Conservation (phyloP, 1,140 invertebrate genomes). For the Drosophila azteca region DNA sequence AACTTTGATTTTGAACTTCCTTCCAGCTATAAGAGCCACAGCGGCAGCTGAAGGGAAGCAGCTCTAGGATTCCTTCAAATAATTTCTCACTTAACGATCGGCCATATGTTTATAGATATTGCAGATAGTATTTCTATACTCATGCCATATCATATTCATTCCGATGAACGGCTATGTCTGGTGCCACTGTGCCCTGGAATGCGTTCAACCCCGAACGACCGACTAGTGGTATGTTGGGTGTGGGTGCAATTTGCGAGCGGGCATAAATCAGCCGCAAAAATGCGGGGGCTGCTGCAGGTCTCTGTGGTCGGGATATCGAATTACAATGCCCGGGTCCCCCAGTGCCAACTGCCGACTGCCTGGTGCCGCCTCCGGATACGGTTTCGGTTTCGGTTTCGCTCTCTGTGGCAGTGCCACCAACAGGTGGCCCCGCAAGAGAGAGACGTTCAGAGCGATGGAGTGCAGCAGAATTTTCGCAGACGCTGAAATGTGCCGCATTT, state of each 20-base stretch:
- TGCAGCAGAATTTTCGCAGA: slow-evolving; percentile 69
- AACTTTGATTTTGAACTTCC: too few relatives aligned
- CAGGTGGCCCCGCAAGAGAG: slow-evolving; percentile 39
- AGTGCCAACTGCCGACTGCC: background rate
- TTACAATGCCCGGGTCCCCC: slow-evolving; percentile 64
- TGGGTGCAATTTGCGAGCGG: slow-evolving; percentile 77
- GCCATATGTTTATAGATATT: too few relatives aligned
- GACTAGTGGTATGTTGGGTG: slow-evolving; percentile 40
- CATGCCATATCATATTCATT: background rate
- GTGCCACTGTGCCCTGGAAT: slow-evolving; percentile 65
- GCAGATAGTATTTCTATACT: background rate
- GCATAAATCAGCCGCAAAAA: slow-evolving; percentile 74
- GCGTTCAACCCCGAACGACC: slow-evolving; percentile 58
- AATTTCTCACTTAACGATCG: too few relatives aligned
- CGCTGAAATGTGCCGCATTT: slow-evolving; percentile 77
- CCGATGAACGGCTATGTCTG: slow-evolving; percentile 1
- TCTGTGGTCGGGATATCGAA: slow-evolving; percentile 57
- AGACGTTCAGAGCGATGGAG: slow-evolving; percentile 26
- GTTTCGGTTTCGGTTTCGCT: slow-evolving; percentile 31
- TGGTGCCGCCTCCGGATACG: too few relatives aligned
- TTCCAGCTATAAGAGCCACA: too few relatives aligned
- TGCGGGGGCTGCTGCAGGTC: slow-evolving; percentile 67
- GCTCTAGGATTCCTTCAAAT: too few relatives aligned
- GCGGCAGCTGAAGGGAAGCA: too few relatives aligned
- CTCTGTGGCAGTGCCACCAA: slow-evolving; percentile 32